Percentiles rank a stretch among this genome's conserved stretches.
phyloP scores from a whole-genome alignment of 2,888 invertebrate genomes.

The Campoplex nolae region DNA sequence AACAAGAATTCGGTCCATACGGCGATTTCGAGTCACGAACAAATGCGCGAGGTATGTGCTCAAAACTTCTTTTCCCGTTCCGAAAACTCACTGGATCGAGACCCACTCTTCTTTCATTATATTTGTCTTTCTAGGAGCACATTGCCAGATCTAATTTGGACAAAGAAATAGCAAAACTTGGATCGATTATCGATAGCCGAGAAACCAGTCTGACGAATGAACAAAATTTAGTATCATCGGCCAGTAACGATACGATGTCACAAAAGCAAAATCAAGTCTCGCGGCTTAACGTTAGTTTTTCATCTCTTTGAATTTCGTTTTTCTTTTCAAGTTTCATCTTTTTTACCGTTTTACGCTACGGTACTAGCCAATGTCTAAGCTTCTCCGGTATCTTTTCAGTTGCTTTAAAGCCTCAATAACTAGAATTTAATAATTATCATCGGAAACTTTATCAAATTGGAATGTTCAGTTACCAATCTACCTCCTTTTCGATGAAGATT shows the following conservation, averaged over 20 bases:
- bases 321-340: neutral
- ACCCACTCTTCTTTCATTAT: constrained; percentile 2
- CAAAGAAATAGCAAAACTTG: constrained; percentile 77
- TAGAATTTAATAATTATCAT: too few relatives aligned
- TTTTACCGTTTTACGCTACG: too few relatives aligned
- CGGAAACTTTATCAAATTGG: too few relatives aligned
- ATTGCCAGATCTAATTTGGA: constrained; percentile 74
- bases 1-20: constrained; percentile 76
- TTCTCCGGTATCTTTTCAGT: too few relatives aligned
- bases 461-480: too few relatives aligned
- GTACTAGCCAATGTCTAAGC: too few relatives aligned
- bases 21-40: constrained; percentile 73
- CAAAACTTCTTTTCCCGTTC: constrained; percentile 5
- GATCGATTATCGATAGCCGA: constrained; percentile 75
- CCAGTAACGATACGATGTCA: constrained; percentile 14
- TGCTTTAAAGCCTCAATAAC: too few relatives aligned
- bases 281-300: constrained; percentile 77
- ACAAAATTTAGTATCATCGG: constrained; percentile 73
- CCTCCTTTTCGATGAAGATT: too few relatives aligned
- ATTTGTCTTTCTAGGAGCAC: constrained; percentile 79
- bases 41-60: constrained; percentile 77
- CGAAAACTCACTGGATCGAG: neutral
- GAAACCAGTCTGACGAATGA: constrained; percentile 75
- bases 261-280: constrained; percentile 78
- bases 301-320: neutral